Evolutionary conservation across 2,113 vertebrate genomes (phyloP), one percentile per base, ranked within the genome.

Genomic region (Sphaerodactylus townsendi): DNA sequence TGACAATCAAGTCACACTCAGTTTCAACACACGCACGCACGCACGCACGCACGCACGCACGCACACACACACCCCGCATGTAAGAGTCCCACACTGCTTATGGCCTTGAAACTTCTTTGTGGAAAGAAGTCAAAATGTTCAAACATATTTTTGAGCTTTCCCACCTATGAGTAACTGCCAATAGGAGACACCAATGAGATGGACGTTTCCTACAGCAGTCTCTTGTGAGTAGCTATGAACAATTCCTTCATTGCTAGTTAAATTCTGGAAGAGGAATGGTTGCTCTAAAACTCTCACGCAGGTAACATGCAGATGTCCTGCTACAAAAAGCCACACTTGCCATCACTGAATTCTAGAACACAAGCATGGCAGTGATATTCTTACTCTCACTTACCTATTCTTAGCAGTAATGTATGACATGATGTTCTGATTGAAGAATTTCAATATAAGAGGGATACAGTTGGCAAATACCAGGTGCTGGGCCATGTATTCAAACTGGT

Each of bases 371-470:
- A 1, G 14, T 17, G 2, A 41, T 56, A 33, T 59, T 70, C 30
- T 44, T 13, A 53, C 50, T 17, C 35, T 74, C 56, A 2, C 2
- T 85, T 93, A 99, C 99, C 99, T 98, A 94, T 99, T 99, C 94
- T 99, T 99, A 83, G 99, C 99, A 39, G 98, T 99, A 95, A 99
- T 99, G 93, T 99, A 99, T 30, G 99, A 99, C 98, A 99, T 99
- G 92, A 99, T 99, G 95, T 99, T 99, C 95, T 99, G 99, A 96
- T 99, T 99, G 96, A 99, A 99, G 95, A 99, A 99, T 96, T 99
- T 99, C 28, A 99, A 95, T 87, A 99, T 99, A 94, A 99, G 97
- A 0, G 99, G 99, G 90, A 99, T 99, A 90, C 99, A 99, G 95
- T 99, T 99, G 88, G 99, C 99, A 84, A 99, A 99, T 74, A 99